Base-by-base conservation (phyloP, 2,113 vertebrate species). In the Meleagris gallopavo region DNA sequence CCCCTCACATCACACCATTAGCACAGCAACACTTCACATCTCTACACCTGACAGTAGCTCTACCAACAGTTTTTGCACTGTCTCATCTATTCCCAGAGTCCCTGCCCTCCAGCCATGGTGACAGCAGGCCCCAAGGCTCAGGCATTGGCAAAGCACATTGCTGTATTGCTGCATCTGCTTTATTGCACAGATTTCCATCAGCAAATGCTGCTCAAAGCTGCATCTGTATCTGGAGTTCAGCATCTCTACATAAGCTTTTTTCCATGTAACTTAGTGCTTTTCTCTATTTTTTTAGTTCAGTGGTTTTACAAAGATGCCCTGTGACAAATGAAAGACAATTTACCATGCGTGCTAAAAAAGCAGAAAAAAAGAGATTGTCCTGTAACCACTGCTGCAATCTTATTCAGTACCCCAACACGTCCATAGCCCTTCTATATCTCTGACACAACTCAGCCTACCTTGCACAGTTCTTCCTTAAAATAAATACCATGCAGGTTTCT, bases 381-480 rank as follows among this genome's bases (percentile, higher is more conserved):
- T 38, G 13, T 3, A 34, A 78, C 61, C 1, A 19, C 25, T 66
- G 62, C 40, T 43, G 46, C 24, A 50, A 32, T 67, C 78, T 82
- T 20, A 30, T 13, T 30, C 0, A 2, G 12, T 8, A 40, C 12
- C 29, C 29, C 4, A 6, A 70, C 46, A 58, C 2, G 48, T 4
- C 58, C 29, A 27, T 0, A 2, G 32, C 24, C 21, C 62, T 71
- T 50, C 54, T 43, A 7, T 3, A 19, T 34, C 43, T 40, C 16
- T 29, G 65, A 29, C 18, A 58, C 24, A 61, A 62, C 27, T 27
- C 45, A 52, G 50, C 3, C 25, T 32, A 4, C 7, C 3, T 16
- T 27, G 29, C 38, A 61, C 29, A 79, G 66, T 29, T 54, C 3
- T 25, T 40, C 46, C 34, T 27, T 11, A 62, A 10, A 10, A 61